These are phyloP conservation scores for Macrobrachium nipponense DNA, from an alignment of 1,140 invertebrate genomes.

Conservation along the genomic window DNA sequence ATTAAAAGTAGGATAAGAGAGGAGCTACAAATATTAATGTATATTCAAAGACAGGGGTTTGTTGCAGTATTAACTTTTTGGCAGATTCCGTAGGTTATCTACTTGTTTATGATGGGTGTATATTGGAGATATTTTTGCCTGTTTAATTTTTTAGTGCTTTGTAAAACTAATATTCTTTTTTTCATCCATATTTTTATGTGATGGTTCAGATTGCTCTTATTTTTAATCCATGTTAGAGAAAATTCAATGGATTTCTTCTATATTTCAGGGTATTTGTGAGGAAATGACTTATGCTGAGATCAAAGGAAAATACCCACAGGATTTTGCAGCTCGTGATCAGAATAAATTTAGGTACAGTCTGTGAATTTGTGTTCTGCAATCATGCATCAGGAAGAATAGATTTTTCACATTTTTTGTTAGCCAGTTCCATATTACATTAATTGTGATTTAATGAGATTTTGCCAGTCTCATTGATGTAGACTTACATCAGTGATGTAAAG, in stretches of 20 bases:
- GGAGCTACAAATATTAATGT: too few species aligned
- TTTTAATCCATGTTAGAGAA: neutral
- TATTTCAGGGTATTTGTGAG: slow-evolving; percentile 78
- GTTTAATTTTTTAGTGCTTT: neutral
- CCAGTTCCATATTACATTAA: too few species aligned
- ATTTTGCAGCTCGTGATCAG: slow-evolving; percentile 94
- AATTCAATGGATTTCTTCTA: neutral
- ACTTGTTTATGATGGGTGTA: neutral
- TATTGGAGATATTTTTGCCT: neutral
- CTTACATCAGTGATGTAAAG: too few species aligned
- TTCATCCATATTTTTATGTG: too few species aligned
- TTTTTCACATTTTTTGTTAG: neutral
- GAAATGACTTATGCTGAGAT: slow-evolving; percentile 99
- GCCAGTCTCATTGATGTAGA: too few species aligned
- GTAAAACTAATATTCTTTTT: too few species aligned
- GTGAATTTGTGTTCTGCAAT: neutral
- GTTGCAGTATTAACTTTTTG: too few species aligned
- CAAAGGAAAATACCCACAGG: slow-evolving; percentile 91
- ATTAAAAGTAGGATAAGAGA: too few species aligned
- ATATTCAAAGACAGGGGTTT: too few species aligned
- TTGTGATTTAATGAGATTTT: too few species aligned
- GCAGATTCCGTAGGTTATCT: neutral
- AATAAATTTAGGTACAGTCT: slow-evolving; percentile 78
- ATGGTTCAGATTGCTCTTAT: neutral
- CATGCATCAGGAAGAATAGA: neutral